Evolutionary conservation across 1,140 invertebrate genomes (phyloP), one percentile per base, ranked within the genome.

Genomic region (Drosophila fuyamai): DNA sequence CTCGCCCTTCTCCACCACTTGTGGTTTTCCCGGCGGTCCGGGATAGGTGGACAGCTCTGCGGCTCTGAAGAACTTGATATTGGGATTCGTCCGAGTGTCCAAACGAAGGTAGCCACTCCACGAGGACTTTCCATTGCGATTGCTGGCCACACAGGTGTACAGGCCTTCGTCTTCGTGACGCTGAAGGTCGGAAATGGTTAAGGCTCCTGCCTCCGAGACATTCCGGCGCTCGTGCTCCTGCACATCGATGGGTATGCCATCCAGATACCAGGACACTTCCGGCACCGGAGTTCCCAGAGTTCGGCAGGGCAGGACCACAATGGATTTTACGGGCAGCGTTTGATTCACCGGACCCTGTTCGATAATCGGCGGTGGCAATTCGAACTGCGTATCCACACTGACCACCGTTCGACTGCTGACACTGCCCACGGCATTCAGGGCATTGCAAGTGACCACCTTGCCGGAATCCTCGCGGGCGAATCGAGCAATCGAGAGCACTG

Each of bases 281-380:
- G 97, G 96, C 72, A 94, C 94, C 47, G 96, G 96, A 79, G 94
- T 94, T 12, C 97, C 97, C 48, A 95, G 94, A 0, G 96, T 96
- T 81, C 94, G 94, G 73, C 97, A 98, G 5, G 95, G 95, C 77
- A 98, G 93, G 79, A 95, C 94, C 18, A 96, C 97, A 63, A 96
- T 94, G 58, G 95, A 95, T 92, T 96, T 94, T 35, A 96, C 93
- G 56, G 96, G 96, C 83, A 96, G 93, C 9, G 98, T 99, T 94
- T 98, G 98, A 93, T 98, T 98, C 77, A 96, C 95, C 43, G 97
- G 97, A 35, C 97, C 97, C 76, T 96, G 94, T 71, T 95, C 94
- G 85, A 99, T 98, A 66, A 98, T 95, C 57, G 98, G 98, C 41
- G 98, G 98, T 68, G 97, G 96, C 66, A 94, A 93, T 91, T 96